These are phyloP conservation scores for Spodoptera littoralis DNA, from an alignment of 2,888 invertebrate species.

Conservation along the genomic window DNA sequence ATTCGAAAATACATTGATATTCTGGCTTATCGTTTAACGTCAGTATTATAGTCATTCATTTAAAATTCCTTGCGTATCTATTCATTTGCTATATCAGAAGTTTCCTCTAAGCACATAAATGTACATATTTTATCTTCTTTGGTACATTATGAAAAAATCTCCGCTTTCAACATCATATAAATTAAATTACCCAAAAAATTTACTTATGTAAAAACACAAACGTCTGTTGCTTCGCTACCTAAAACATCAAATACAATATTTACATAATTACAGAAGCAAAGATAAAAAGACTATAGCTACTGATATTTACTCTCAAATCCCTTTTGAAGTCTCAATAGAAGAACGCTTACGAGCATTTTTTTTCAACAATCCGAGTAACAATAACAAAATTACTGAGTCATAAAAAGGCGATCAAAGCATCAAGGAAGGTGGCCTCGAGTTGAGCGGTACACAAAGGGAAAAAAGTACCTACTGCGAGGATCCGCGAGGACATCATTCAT, in stretches of 20 bases:
- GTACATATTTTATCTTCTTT: too few relatives aligned
- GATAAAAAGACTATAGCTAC: constrained; percentile 32
- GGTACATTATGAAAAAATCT: too few relatives aligned
- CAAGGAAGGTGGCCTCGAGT: constrained; percentile 66
- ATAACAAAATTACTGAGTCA: constrained; percentile 75
- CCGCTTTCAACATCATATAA: too few relatives aligned
- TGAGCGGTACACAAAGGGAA: constrained; percentile 70
- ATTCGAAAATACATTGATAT: too few relatives aligned
- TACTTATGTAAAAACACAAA: constrained; percentile 4
- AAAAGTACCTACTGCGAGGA: constrained; percentile 60
- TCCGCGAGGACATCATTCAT: constrained; percentile 71
- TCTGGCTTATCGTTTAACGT: too few relatives aligned
- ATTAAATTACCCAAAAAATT: too few relatives aligned
- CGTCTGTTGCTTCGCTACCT: neutral
- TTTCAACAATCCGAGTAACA: constrained; percentile 67
- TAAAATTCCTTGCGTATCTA: too few relatives aligned
- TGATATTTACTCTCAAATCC: constrained; percentile 50
- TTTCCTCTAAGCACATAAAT: too few relatives aligned
- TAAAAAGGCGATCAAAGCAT: constrained; percentile 72
- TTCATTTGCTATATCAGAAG: too few relatives aligned
- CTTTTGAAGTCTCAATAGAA: constrained; percentile 65
- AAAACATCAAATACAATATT: constrained; percentile 24
- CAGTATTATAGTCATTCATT: too few relatives aligned
- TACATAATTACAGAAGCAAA: constrained; percentile 25
- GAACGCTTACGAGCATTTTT: constrained; percentile 63